Percentiles rank a stretch among this genome's conserved stretches.
Evolutionary conservation across 2,797 vertebrate species (phyloP).

Genomic region (Lagorchestes hirsutus): DNA sequence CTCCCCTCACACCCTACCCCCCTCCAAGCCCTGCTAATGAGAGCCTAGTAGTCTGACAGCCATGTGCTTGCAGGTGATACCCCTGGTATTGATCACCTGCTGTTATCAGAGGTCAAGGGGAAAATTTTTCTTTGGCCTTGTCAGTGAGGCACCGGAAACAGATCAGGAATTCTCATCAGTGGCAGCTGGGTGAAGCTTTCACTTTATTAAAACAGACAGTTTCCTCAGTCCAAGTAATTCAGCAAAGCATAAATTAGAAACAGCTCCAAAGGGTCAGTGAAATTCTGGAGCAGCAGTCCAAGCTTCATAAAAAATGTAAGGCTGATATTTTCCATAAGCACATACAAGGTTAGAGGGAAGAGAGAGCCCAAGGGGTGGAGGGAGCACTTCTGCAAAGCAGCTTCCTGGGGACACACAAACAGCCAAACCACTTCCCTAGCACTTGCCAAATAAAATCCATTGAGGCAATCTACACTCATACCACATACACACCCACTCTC

Average conservation of each 20-base stretch:
- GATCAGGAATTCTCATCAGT: slow-evolving; percentile 76
- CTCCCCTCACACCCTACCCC: slow-evolving; percentile 9
- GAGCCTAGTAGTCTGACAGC: not conserved
- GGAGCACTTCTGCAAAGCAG: not conserved
- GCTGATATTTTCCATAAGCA: slow-evolving; percentile 3
- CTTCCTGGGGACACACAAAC: not conserved
- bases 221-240: slow-evolving; percentile 77
- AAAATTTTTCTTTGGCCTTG: slow-evolving; percentile 66
- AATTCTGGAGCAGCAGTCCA: slow-evolving; percentile 48
- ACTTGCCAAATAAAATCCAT: slow-evolving; percentile 12
- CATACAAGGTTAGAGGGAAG: not conserved
- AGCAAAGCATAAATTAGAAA: slow-evolving; percentile 80
- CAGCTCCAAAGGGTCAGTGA: slow-evolving; percentile 70
- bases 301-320: slow-evolving; percentile 49
- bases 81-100: slow-evolving; percentile 24
- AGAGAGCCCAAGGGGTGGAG: not conserved
- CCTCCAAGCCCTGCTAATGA: not conserved
- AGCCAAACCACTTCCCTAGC: not conserved
- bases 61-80: slow-evolving; percentile 25
- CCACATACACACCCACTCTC: too few species aligned
- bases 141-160: slow-evolving; percentile 68
- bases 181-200: slow-evolving; percentile 75
- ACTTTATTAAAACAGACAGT: slow-evolving; percentile 82
- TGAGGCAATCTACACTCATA: not conserved
- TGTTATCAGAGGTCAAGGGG: slow-evolving; percentile 58